Base-by-base conservation (phyloP, 2,797 vertebrate genomes). In the Podargus strigoides region DNA sequence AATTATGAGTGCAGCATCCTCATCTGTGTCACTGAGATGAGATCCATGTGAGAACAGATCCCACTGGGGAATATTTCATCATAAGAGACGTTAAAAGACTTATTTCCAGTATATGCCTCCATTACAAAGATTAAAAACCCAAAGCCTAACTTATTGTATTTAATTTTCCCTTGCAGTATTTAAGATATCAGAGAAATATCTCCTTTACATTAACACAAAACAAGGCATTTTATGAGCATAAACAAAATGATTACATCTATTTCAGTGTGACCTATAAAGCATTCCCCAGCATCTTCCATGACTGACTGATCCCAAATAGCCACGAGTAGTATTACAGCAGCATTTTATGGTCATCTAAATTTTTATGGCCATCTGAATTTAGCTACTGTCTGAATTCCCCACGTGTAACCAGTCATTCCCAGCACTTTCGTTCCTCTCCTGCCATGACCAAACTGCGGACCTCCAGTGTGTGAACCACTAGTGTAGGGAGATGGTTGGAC, bases 1-100 rank as follows among this genome's bases (percentile, higher is more conserved):
- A 93, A 89, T 95, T 95, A 94, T 55, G 84, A 90, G 44, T 87
- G 49, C 44, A 85, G 56, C 60, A 58, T 90, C 83, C 87, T 96
- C 67, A 94, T 90, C 70, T 86, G 67, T 91, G 94, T 76, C 93
- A 79, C 44, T 85, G 80, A 90, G 85, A 94, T 59, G 67, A 82
- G 74, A 79, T 82, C 67, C 67, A 86, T 64, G 60, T 74, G 46
- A 94, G 37, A 60, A 91, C 62, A 94, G 73, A 67, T 63, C 66
- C 70, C 67, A 91, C 19, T 52, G 44, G 79, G 66, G 37, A 84
- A 69, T 86, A 81, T 73, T 88, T 89, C 4, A 84, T 55, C 62
- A 60, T 73, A 58, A 93, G 56, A 91, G 37, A 66, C 3, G 6
- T 53, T 84, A 83, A 56, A 93, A 84, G 34, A 15, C 50, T 74